Evolutionary conservation across 2,797 vertebrate species (phyloP).

Genomic region (Helicolenus hilgendorfi): DNA sequence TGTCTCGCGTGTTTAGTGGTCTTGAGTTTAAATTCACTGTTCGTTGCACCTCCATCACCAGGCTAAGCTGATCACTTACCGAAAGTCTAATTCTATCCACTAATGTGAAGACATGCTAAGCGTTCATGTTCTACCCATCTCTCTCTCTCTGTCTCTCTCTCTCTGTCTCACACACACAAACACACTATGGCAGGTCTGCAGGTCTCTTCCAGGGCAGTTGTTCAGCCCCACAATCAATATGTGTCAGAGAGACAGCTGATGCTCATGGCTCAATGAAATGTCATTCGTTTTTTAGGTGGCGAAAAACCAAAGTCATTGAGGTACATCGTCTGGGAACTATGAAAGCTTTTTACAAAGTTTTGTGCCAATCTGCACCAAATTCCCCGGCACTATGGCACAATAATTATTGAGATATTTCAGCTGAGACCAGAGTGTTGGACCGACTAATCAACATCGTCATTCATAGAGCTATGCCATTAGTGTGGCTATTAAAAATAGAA

Average conservation of each 20-base stretch:
- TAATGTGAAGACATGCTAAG: background rate
- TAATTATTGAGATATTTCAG: too few species aligned
- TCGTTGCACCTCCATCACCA: background rate
- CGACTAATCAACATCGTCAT: too few species aligned
- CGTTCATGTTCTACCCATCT: background rate
- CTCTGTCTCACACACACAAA: background rate
- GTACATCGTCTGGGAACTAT: too few species aligned
- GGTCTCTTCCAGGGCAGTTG: slow-evolving; percentile 30
- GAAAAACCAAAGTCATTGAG: too few species aligned
- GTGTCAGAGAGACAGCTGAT: slow-evolving; percentile 39
- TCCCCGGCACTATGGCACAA: too few species aligned
- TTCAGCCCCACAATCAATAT: slow-evolving; percentile 67
- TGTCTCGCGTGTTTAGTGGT: background rate
- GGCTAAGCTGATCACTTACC: background rate
- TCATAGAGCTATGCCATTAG: too few species aligned
- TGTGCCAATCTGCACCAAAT: too few species aligned
- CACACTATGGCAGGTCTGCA: slow-evolving; percentile 28
- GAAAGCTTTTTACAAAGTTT: too few species aligned
- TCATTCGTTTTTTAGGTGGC: too few species aligned
- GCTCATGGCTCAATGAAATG: too few species aligned
- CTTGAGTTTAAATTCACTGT: background rate
- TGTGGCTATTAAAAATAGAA: too few species aligned
- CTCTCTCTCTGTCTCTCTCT: background rate
- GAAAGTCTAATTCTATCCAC: background rate
- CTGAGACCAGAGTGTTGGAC: too few species aligned